Evolutionary conservation across 1,140 invertebrate genomes (phyloP).

Genomic region (Leptinotarsa undecemlineata): DNA sequence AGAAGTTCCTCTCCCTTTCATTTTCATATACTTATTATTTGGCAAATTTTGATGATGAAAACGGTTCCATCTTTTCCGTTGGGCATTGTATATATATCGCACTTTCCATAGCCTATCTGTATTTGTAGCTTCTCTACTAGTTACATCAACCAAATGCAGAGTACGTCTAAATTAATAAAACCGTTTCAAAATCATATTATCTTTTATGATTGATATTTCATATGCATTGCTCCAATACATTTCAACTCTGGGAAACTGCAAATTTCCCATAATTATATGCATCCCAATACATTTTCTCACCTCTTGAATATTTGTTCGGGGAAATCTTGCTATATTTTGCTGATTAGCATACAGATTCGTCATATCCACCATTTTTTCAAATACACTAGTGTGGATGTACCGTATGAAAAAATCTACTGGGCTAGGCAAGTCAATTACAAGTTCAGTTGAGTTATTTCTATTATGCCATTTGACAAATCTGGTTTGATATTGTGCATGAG

Average conservation of each 20-base stretch:
- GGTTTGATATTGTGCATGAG: too few relatives aligned
- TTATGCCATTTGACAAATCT: too few relatives aligned
- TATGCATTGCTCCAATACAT: neutral
- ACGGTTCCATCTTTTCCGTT: too few relatives aligned
- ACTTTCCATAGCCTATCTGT: neutral
- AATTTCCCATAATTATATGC: slow-evolving; percentile 28
- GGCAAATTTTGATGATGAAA: too few relatives aligned
- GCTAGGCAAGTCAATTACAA: neutral
- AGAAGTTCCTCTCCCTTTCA: too few relatives aligned
- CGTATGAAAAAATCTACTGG: slow-evolving; percentile 20
- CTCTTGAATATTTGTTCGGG: neutral
- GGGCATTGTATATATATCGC: neutral
- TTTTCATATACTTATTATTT: too few relatives aligned
- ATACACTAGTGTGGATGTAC: slow-evolving; percentile 17
- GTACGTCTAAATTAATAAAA: neutral
- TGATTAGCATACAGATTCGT: slow-evolving; percentile 26
- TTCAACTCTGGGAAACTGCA: slow-evolving; percentile 18
- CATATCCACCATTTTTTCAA: slow-evolving; percentile 5
- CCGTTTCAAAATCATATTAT: neutral
- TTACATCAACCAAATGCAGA: neutral
- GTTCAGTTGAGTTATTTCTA: too few relatives aligned
- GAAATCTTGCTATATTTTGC: slow-evolving; percentile 9
- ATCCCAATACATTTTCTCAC: slow-evolving; percentile 18
- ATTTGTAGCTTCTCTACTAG: neutral
- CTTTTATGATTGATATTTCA: neutral